phyloP scores from a whole-genome alignment of 1,140 invertebrate species.

The Zaprionus davidi region DNA sequence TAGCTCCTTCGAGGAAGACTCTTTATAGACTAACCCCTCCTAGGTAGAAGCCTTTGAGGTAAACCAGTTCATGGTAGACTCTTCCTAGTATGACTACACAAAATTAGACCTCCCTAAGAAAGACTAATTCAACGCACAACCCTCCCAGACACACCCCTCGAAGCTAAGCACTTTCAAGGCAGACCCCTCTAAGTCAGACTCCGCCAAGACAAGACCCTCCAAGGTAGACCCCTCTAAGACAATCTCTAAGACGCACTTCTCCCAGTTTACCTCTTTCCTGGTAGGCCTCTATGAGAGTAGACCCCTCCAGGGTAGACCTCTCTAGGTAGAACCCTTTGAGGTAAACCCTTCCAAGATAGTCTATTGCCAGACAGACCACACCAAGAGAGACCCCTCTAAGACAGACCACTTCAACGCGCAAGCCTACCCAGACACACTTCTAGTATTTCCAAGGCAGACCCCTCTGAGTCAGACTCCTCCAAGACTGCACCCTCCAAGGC shows the following conservation, averaged over 20 bases:
- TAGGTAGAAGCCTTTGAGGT: background rate
- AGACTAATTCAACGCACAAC: background rate
- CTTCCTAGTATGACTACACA: background rate
- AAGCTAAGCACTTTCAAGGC: no score
- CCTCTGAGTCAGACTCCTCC: no score
- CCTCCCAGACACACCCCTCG: background rate
- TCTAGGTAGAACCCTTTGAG: no score
- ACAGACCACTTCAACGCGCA: background rate
- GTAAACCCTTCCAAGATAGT: background rate
- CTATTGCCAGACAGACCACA: background rate
- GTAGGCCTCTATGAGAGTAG: background rate
- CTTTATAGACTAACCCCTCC: background rate
- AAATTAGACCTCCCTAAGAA: background rate
- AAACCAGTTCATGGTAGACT: no score
- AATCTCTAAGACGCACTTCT: no score
- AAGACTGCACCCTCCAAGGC: no score
- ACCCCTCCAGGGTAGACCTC: background rate
- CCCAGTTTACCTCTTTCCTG: no score
- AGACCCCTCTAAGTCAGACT: no score
- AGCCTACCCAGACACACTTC: background rate
- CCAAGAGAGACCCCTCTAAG: background rate
- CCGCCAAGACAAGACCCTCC: no score
- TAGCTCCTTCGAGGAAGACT: no score
- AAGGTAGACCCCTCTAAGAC: no score
- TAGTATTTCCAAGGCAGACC: background rate